Conservation (phyloP, 2,113 vertebrate species). For the Xenus cinereus region DNA sequence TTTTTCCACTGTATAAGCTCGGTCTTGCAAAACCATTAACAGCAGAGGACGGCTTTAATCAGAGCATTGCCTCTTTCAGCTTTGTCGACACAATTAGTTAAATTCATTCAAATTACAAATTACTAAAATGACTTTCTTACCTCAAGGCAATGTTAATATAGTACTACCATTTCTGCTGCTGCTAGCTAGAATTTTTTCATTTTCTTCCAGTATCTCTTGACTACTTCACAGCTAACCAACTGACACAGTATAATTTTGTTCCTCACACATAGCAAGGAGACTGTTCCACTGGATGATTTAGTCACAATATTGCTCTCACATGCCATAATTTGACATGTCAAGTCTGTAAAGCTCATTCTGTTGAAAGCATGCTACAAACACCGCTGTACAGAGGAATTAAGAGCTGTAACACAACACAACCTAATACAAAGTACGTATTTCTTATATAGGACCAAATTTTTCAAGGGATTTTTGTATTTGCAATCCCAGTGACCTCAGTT, state of each 20-base stretch:
- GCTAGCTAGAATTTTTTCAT: background rate
- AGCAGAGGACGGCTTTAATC: background rate
- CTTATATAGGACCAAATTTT: background rate
- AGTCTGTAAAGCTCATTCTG: background rate
- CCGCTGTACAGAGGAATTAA: background rate
- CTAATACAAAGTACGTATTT: background rate
- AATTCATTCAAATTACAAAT: background rate
- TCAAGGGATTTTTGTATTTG: background rate
- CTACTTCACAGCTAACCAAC: background rate
- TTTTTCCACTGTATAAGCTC: background rate
- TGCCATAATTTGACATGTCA: background rate
- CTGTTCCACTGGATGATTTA: background rate
- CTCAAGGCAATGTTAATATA: background rate
- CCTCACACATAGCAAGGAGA: background rate
- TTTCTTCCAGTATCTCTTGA: background rate
- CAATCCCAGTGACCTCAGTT: background rate
- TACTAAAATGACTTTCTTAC: background rate
- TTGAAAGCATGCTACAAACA: background rate
- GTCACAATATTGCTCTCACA: background rate
- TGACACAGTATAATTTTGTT: background rate
- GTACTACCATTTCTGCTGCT: background rate
- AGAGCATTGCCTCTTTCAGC: background rate
- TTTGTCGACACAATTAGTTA: background rate
- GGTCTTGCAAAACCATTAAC: background rate
- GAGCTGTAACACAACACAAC: background rate